Conservation (phyloP, 2,797 vertebrate species). For the Schizopygopsis malacanthus region DNA sequence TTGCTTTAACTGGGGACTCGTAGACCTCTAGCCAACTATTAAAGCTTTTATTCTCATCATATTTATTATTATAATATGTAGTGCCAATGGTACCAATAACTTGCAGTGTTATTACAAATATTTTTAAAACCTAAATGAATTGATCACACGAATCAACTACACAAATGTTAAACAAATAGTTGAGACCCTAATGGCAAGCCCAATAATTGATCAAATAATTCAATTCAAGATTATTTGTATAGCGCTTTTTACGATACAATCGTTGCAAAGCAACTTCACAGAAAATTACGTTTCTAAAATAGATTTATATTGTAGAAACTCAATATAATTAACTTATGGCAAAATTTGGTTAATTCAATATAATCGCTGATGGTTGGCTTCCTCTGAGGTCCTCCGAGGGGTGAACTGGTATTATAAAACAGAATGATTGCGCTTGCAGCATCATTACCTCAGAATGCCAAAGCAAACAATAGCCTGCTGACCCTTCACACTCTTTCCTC, state of each 20-base stretch:
- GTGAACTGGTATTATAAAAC: conserved; percentile 30
- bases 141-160: not conserved
- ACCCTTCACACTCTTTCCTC: conserved; percentile 45
- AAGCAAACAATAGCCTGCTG: conserved; percentile 58
- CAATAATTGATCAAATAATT: conserved; percentile 44
- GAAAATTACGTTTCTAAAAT: too few relatives aligned
- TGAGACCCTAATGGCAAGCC: conserved; percentile 21
- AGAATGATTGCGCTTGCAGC: conserved; percentile 29
- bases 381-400: too few relatives aligned
- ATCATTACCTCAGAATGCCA: conserved; percentile 53
- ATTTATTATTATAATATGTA: not conserved
- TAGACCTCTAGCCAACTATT: not conserved
- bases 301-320: too few relatives aligned
- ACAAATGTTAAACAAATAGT: not conserved
- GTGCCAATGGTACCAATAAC: not conserved
- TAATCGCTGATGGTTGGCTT: too few relatives aligned
- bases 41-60: conserved; percentile 3
- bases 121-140: not conserved
- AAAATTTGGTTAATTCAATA: too few relatives aligned
- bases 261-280: too few relatives aligned
- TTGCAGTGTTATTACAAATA: not conserved
- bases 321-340: too few relatives aligned
- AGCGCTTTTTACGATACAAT: too few relatives aligned
- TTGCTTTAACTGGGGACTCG: not conserved
- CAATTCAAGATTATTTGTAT: too few relatives aligned